Evolutionary conservation across 2,888 invertebrate genomes (phyloP), one percentile per base, ranked within the genome.

Genomic region (Eutolmus rufibarbis): DNA sequence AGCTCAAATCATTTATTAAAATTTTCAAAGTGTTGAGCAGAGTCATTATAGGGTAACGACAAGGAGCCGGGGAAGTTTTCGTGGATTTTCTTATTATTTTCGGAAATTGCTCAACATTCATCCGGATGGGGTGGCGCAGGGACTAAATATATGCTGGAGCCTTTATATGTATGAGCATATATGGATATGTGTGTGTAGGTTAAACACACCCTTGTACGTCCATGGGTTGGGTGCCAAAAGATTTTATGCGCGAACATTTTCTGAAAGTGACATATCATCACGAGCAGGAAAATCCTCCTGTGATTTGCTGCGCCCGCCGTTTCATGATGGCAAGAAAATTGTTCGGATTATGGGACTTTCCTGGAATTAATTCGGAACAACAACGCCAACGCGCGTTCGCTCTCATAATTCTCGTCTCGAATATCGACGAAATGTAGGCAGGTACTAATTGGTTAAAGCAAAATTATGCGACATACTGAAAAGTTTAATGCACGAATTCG

Each of bases 1-100:
- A 84, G 82, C 82, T 84, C 66, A 66, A 66, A 84, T 84, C 82
- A 84, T 84, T 84, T 84, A 84, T 84, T 84, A 84, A 84, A 84
- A 84, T 84, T 84, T 84, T 66, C 82, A 84, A 84, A 84, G 66
- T 84, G 66, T 84, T 84, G 82, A 84, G 82, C 66, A 66, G 57
- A 66, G 28, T 34, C 37, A 66, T 84, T 66, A 84, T 23, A 66
- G n/a, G n/a, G 81, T 56, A 31, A n/a, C 31, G 56, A 40, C 66
- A 37, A 7, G 82, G 66, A 66, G 82, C n/a, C 37, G 34, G 82
- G 14, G 12, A 66, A 66, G 57, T 66, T 81, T 84, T 66, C 82
- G 23, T 57, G 82, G 82, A 84, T 84, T 66, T 84, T 84, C 82
- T 84, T 84, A 84, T 81, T 81, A 81, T 84, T 84, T 84, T 84